Conservation (phyloP, 2,888 invertebrate species). For the Stomorhina lunata region DNA sequence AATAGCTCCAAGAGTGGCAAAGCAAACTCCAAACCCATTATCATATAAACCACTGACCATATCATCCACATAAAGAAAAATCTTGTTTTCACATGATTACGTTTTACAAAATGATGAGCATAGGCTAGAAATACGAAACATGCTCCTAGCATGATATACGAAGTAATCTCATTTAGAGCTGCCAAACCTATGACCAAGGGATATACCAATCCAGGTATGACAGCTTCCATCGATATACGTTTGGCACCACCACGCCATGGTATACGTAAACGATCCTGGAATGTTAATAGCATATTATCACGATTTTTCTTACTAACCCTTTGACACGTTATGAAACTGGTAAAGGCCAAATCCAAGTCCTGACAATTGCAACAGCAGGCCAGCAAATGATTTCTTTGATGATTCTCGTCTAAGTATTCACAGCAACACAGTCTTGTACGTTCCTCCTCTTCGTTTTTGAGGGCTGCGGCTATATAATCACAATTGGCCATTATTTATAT, state of each 20-base stretch:
- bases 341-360: conserved; percentile 82
- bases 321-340: conserved; percentile 69
- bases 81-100: conserved; percentile 81
- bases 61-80: conserved; percentile 89
- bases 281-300: conserved; percentile 79
- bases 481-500: conserved; percentile 35
- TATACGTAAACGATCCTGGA: conserved; percentile 82
- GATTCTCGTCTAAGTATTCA: conserved; percentile 81
- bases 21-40: conserved; percentile 87
- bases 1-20: conserved; percentile 87
- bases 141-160: conserved; percentile 75
- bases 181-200: conserved; percentile 81
- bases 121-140: conserved; percentile 72
- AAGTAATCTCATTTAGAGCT: conserved; percentile 79
- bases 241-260: conserved; percentile 83
- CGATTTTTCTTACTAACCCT: conserved; percentile 24
- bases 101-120: conserved; percentile 72
- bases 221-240: conserved; percentile 81
- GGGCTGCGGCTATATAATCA: conserved; percentile 48
- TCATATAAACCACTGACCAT: conserved; percentile 84
- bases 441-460: conserved; percentile 49
- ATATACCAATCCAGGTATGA: conserved; percentile 81
- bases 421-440: conserved; percentile 81
- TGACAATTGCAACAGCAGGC: conserved; percentile 83
- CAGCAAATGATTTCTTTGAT: conserved; percentile 81